phyloP scores from a whole-genome alignment of 2,888 invertebrate species.

The Chirona hameri region DNA sequence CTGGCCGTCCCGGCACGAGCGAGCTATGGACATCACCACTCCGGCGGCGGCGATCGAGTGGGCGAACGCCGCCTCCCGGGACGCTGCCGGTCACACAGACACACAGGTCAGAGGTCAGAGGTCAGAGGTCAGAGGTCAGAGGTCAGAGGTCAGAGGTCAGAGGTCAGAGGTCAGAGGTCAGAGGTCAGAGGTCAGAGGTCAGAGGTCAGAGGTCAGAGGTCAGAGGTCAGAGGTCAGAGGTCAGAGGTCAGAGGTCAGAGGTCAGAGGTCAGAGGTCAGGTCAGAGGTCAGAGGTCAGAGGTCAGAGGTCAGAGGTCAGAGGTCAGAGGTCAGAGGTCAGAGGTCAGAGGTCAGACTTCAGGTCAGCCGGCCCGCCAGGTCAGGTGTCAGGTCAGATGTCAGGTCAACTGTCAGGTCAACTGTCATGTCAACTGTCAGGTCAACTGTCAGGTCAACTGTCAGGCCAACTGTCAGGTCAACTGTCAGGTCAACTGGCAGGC shows the following conservation, averaged over 20 bases:
- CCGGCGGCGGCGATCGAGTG: conserved; percentile 57
- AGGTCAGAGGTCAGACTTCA: neutral
- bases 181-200: neutral
- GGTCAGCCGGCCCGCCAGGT: neutral
- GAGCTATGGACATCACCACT: conserved; percentile 40
- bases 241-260: neutral
- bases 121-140: neutral
- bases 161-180: neutral
- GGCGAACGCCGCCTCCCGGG: conserved; percentile 56
- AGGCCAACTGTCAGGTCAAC: neutral
- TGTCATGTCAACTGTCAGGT: neutral
- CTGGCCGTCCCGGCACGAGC: conserved; percentile 67
- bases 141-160: neutral
- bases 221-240: neutral
- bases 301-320: neutral
- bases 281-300: neutral
- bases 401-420: neutral
- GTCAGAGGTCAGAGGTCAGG: neutral
- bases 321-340: neutral
- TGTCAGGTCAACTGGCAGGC: neutral
- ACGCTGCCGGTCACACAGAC: conserved; percentile 46
- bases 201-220: neutral
- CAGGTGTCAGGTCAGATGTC: neutral
- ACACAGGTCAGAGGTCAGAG: neutral
- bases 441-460: neutral